Base-by-base conservation (phyloP, 2,797 vertebrate species). In the Mastacembelus armatus region DNA sequence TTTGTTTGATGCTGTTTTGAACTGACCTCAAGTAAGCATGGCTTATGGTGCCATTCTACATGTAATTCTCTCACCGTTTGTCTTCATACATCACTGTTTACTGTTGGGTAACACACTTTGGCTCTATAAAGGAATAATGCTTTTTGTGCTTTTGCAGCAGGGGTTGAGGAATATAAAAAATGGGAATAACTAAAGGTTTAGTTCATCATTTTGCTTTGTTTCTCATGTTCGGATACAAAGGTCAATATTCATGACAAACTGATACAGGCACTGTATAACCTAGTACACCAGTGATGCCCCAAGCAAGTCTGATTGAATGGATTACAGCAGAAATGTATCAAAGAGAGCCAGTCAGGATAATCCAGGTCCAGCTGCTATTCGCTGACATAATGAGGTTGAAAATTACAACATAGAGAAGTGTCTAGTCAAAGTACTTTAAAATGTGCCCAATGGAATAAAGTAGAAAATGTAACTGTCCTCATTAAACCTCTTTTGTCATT, bases 21-120 rank as follows among this genome's bases (percentile, higher is more conserved):
- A 84, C 89, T 90, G 89, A 84, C 68, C 21, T 85, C 72, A 86
- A 58, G 78, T 88, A 71, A 83, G 91, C 95, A 95, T 95, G 93
- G 94, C 92, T 95, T 68, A 56, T 60, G 79, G 27, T 52, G 52
- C 68, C 18, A 45, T 12, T 86, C 93, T 85, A 77, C 66, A 87
- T 78, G 60, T 39, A 7, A 22, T 43, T 49, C 44, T 24, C 29
- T 63, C 68, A 49, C 57, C 27, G 9, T 71, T 70, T 56, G 61
- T 80, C 62, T 71, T 72, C 50, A 77, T 66, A 26, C 49, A 42
- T 21, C 57, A 52, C 55, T 69, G 30, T 68, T 50, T 69, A 43
- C 59, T 52, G 36, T 59, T 22, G 3, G 38, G 7, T 48, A 47
- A 62, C 40, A 62, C 40, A 47, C 44, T 18, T n/a, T 58, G 42